Evolutionary conservation across 2,888 invertebrate species (phyloP).

Genomic region (Cantharis nigra): DNA sequence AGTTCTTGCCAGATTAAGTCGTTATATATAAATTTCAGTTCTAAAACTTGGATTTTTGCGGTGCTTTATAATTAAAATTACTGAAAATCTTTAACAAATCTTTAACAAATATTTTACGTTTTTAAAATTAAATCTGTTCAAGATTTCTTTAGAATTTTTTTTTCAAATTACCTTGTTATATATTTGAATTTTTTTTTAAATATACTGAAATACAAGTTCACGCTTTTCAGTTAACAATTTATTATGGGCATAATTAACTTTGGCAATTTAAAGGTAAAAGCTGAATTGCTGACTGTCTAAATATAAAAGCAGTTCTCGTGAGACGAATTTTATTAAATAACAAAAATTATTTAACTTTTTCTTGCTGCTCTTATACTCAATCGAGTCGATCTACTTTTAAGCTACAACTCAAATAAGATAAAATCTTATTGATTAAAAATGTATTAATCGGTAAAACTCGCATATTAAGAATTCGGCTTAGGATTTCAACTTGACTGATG

Average conservation of each 20-base stretch:
- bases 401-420: not conserved
- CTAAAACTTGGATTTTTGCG: not conserved
- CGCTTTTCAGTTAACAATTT: not conserved
- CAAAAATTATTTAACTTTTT: not conserved
- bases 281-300: not conserved
- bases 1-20: not conserved
- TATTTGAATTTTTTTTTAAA: not conserved
- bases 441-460: not conserved
- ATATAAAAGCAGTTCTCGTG: not conserved
- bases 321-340: not conserved
- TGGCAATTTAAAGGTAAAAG: not conserved
- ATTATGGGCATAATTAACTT: not conserved
- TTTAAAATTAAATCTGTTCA: not conserved
- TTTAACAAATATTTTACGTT: not conserved
- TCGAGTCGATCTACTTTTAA: not conserved
- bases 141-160: not conserved
- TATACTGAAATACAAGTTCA: not conserved
- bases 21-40: not conserved
- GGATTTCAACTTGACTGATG: not conserved
- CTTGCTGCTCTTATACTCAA: not conserved
- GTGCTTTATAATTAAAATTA: not conserved
- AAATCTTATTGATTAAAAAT: not conserved
- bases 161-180: not conserved
- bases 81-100: too few relatives aligned
- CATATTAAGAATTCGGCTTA: not conserved